A percentile compares a stretch with the other conserved stretches of the same genome.
Conservation (phyloP, 2,888 invertebrate genomes). For the Catocala sponsa region DNA sequence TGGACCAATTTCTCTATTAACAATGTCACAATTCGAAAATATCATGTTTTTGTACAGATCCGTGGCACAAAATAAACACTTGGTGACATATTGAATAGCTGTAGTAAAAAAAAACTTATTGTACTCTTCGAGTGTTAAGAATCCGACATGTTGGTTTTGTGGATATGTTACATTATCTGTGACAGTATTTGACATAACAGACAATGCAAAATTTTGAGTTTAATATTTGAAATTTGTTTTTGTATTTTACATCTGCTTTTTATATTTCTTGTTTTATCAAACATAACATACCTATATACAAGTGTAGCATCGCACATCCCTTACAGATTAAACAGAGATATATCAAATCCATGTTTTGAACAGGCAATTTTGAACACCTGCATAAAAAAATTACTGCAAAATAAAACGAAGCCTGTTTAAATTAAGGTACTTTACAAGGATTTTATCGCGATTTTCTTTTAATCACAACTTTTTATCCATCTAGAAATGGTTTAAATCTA, state of each 20-base stretch:
- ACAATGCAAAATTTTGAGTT: slow-evolving; percentile 22
- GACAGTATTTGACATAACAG: slow-evolving; percentile 36
- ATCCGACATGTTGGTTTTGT: slow-evolving; percentile 59
- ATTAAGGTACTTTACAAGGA: too few species aligned
- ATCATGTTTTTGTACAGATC: slow-evolving; percentile 65
- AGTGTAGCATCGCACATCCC: too few species aligned
- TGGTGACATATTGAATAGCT: slow-evolving; percentile 63
- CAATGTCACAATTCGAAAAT: slow-evolving; percentile 78
- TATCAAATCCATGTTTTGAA: too few species aligned
- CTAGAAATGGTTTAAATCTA: too few species aligned
- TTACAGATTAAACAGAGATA: too few species aligned
- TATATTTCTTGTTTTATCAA: not conserved
- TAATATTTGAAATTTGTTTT: not conserved
- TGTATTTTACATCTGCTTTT: not conserved
- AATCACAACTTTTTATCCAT: too few species aligned
- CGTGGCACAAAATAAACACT: slow-evolving; percentile 75
- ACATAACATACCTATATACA: too few species aligned
- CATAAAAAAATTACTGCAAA: too few species aligned
- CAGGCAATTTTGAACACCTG: too few species aligned
- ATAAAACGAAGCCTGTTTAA: too few species aligned
- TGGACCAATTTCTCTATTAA: slow-evolving; percentile 81
- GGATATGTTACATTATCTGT: slow-evolving; percentile 52
- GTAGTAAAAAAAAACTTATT: slow-evolving; percentile 57
- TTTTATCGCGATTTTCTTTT: too few species aligned
- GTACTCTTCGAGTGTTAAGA: slow-evolving; percentile 58